These are phyloP conservation scores for Byasa hedistus DNA, from an alignment of 2,888 invertebrate species.

Conservation along the genomic window DNA sequence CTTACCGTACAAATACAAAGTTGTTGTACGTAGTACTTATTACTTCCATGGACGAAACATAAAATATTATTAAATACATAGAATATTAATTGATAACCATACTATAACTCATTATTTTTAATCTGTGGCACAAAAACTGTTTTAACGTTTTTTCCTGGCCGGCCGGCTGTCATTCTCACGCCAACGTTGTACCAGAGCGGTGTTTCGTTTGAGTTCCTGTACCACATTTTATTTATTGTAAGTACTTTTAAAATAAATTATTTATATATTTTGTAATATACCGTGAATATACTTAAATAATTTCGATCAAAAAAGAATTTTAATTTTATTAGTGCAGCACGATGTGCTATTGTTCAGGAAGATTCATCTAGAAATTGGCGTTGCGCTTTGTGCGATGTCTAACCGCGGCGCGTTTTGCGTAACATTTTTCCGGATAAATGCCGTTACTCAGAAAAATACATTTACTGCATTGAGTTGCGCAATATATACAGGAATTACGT, in stretches of 20 bases:
- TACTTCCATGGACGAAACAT: too few species aligned
- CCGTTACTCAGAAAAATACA: slow-evolving; percentile 3
- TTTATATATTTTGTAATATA: background rate
- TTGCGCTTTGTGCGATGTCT: background rate
- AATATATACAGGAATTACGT: background rate
- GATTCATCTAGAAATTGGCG: slow-evolving; percentile 29
- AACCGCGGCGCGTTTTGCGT: slow-evolving; percentile 3
- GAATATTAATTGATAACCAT: too few species aligned
- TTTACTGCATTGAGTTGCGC: slow-evolving; percentile 17
- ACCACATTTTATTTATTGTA: slow-evolving; percentile 25
- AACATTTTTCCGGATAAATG: background rate
- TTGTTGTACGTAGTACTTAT: too few species aligned
- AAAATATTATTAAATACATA: too few species aligned
- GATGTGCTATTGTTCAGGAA: slow-evolving; percentile 23
- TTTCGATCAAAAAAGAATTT: background rate
- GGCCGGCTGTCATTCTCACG: slow-evolving; percentile 29
- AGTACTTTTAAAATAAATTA: slow-evolving; percentile 9
- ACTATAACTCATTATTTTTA: background rate
- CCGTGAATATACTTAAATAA: background rate
- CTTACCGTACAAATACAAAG: too few species aligned
- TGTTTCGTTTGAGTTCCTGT: slow-evolving; percentile 11
- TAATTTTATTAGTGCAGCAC: background rate
- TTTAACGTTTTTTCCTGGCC: slow-evolving; percentile 12
- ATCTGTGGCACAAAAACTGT: background rate
- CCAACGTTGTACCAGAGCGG: slow-evolving; percentile 13